Evolutionary conservation across 2,797 vertebrate species (phyloP).

Genomic region (Eulemur coronatus): DNA sequence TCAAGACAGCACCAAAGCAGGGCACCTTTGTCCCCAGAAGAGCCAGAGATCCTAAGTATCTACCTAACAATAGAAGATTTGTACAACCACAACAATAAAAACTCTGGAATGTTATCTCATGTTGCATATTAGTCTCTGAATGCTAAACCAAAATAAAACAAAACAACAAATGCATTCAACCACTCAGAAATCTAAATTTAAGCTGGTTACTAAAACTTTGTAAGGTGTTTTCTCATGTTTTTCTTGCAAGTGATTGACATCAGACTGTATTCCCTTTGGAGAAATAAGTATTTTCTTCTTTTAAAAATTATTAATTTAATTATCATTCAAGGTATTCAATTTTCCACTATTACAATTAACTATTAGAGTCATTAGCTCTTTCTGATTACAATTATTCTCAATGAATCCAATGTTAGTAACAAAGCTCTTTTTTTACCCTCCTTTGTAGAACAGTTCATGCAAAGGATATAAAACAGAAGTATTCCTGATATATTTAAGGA

Average conservation of each 20-base stretch:
- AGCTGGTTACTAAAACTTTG: background rate
- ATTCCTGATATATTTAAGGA: background rate
- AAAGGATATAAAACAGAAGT: background rate
- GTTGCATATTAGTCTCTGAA: background rate
- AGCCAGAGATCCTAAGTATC: too few species aligned
- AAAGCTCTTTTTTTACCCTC: background rate
- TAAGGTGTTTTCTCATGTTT: background rate
- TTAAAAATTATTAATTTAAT: background rate
- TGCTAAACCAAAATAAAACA: background rate
- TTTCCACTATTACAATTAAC: background rate
- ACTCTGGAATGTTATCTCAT: background rate
- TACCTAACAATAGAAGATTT: background rate
- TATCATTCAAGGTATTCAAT: background rate
- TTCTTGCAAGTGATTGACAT: background rate
- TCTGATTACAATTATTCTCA: background rate
- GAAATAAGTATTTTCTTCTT: background rate
- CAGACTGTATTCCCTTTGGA: background rate
- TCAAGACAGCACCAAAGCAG: too few species aligned
- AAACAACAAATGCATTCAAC: background rate
- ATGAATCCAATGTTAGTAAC: background rate
- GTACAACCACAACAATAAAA: background rate
- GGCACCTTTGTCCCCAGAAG: too few species aligned
- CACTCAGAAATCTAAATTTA: background rate
- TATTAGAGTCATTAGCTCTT: background rate
- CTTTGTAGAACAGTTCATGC: background rate